Evolutionary conservation across 2,888 invertebrate species (phyloP).

Genomic region (Synergus umbraculus): DNA sequence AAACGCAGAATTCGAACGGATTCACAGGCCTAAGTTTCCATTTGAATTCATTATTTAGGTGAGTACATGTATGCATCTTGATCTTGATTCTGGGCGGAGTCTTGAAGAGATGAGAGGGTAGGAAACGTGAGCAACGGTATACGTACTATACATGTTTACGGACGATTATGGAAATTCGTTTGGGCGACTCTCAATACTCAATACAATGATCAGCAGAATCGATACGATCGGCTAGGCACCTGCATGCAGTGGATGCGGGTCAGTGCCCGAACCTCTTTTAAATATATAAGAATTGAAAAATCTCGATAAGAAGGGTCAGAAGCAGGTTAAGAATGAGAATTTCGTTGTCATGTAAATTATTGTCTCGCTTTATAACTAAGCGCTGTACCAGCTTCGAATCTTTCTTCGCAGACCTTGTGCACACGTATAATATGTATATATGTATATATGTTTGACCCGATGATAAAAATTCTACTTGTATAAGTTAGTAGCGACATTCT

Average conservation of each 20-base stretch:
- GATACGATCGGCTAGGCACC: conserved; percentile 74
- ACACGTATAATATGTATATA: conserved; percentile 15
- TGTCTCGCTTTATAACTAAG: conserved; percentile 55
- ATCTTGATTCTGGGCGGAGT: conserved; percentile 66
- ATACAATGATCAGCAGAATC: conserved; percentile 74
- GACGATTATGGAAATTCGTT: conserved; percentile 75
- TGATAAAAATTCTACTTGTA: conserved; percentile 25
- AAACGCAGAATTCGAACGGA: conserved; percentile 53
- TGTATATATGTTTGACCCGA: conserved; percentile 20
- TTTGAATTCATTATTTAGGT: conserved; percentile 67
- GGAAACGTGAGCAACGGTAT: conserved; percentile 35
- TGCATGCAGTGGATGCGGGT: conserved; percentile 62
- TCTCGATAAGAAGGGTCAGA: conserved; percentile 72
- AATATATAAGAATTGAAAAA: conserved; percentile 76
- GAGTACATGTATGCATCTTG: conserved; percentile 59
- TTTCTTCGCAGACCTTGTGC: conserved; percentile 9
- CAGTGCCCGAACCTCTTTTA: conserved; percentile 63
- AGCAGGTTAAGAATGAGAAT: conserved; percentile 69
- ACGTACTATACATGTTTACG: conserved; percentile 50
- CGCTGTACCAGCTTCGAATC: conserved; percentile 18
- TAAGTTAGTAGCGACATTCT: neutral
- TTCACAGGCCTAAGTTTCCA: conserved; percentile 49
- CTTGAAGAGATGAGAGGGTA: conserved; percentile 55
- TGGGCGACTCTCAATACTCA: conserved; percentile 71
- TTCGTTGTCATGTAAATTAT: conserved; percentile 76